These are phyloP conservation scores for Nudaria mundana DNA, from an alignment of 2,888 invertebrate species.

Conservation along the genomic window DNA sequence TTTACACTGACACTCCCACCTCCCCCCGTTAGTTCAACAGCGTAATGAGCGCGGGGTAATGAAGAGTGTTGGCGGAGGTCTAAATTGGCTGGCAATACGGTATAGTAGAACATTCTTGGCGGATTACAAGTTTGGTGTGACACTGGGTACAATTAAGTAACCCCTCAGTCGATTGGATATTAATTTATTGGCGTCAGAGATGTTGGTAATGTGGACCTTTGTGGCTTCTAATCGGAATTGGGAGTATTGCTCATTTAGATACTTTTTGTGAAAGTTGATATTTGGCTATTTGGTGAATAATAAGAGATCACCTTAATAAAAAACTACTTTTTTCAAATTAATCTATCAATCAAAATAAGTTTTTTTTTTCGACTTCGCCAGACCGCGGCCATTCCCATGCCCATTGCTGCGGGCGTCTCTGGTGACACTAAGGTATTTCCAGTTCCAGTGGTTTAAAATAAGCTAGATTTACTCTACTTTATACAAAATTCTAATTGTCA, in stretches of 20 bases:
- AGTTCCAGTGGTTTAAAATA: too few species aligned
- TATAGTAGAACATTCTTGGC: conserved; percentile 44
- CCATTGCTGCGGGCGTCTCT: too few species aligned
- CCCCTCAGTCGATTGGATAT: conserved; percentile 59
- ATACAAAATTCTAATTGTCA: too few species aligned
- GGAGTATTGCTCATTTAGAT: conserved; percentile 18
- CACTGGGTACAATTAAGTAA: conserved; percentile 49
- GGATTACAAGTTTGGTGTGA: conserved; percentile 58
- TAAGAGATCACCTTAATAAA: too few species aligned
- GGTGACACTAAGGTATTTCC: too few species aligned
- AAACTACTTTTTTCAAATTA: too few species aligned
- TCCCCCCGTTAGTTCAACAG: conserved; percentile 5
- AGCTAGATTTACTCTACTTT: too few species aligned
- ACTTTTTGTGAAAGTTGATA: conserved; percentile 1
- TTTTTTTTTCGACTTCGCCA: too few species aligned
- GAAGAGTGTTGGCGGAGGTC: conserved; percentile 19
- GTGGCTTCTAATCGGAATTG: conserved; percentile 2
- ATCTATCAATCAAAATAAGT: too few species aligned
- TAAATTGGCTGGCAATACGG: conserved; percentile 15
- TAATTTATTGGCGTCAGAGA: conserved; percentile 54
- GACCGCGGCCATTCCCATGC: too few species aligned
- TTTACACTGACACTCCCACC: conserved; percentile 9
- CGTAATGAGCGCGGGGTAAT: conserved; percentile 5
- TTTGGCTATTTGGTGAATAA: too few species aligned
- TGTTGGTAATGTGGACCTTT: conserved; percentile 20